Percentiles rank a stretch among this genome's conserved stretches.
phyloP scores from a whole-genome alignment of 2,113 vertebrate genomes.

The Myrmecophaga tridactyla region DNA sequence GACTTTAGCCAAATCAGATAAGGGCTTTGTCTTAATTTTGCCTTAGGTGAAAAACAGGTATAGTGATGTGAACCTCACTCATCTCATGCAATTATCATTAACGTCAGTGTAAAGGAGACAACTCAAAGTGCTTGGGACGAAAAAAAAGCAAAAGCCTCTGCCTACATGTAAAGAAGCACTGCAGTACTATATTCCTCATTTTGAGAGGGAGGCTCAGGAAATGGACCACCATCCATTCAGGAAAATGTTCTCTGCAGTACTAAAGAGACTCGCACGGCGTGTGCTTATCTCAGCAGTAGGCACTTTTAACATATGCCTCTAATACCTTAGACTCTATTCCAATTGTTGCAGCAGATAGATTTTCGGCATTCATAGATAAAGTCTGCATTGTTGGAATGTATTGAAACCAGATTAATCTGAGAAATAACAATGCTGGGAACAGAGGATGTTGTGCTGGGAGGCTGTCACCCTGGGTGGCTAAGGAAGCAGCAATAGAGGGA shows the following conservation, averaged over 20 bases:
- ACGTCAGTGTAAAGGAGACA: background rate
- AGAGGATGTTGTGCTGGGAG: background rate
- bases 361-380: slow-evolving; percentile 12
- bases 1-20: background rate
- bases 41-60: background rate
- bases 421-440: background rate
- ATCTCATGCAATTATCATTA: background rate
- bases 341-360: background rate
- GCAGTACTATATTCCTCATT: background rate
- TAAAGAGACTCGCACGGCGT: background rate
- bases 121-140: background rate
- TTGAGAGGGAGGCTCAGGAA: background rate
- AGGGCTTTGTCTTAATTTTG: background rate
- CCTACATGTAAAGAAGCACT: background rate
- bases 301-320: background rate
- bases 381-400: background rate
- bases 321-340: background rate
- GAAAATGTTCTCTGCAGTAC: background rate
- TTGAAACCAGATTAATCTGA: slow-evolving; percentile 44
- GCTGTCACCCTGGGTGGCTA: background rate
- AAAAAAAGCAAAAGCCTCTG: background rate
- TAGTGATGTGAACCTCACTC: background rate
- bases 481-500: background rate
- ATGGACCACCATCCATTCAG: background rate
- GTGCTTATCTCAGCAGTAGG: background rate